Evolutionary conservation across 2,888 invertebrate species (phyloP).

Genomic region (Drosophila tanythrix): DNA sequence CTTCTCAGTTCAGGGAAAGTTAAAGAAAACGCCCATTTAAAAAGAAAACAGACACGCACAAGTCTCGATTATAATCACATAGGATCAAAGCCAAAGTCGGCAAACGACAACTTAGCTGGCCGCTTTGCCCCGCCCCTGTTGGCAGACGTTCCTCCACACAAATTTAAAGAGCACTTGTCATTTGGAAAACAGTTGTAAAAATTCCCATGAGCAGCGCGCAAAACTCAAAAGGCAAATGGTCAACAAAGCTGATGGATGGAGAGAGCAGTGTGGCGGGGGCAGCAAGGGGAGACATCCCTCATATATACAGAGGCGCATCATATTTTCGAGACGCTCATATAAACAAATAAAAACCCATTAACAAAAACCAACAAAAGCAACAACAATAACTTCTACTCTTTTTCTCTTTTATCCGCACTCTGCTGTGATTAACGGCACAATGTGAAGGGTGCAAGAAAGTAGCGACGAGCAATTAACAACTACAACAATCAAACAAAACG

Average conservation of each 20-base stretch:
- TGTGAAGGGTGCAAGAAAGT: constrained; percentile 72
- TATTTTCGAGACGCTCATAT: constrained; percentile 63
- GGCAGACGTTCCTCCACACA: neutral
- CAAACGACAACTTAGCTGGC: constrained; percentile 20
- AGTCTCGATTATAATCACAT: constrained; percentile 38
- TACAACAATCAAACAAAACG: constrained; percentile 66
- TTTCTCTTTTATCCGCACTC: constrained; percentile 23
- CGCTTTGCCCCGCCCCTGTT: neutral
- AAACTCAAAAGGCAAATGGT: constrained; percentile 49
- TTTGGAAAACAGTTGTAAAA: constrained; percentile 67
- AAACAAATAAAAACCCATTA: constrained; percentile 79
- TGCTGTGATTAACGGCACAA: constrained; percentile 61
- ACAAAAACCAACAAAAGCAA: constrained; percentile 66
- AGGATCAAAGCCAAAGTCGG: constrained; percentile 35
- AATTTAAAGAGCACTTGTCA: constrained; percentile 67
- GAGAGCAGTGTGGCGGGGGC: neutral
- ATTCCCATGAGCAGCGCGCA: constrained; percentile 61
- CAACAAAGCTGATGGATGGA: constrained; percentile 14
- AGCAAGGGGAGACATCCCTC: constrained; percentile 43
- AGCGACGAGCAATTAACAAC: constrained; percentile 79
- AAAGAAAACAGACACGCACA: constrained; percentile 11
- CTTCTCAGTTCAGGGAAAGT: constrained; percentile 15
- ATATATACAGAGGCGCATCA: constrained; percentile 53
- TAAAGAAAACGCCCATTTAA: constrained; percentile 57
- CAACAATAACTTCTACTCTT: constrained; percentile 44